A percentile compares a stretch with the other conserved stretches of the same genome.
phyloP scores from a whole-genome alignment of 2,113 vertebrate species.

The Phoxinus phoxinus region DNA sequence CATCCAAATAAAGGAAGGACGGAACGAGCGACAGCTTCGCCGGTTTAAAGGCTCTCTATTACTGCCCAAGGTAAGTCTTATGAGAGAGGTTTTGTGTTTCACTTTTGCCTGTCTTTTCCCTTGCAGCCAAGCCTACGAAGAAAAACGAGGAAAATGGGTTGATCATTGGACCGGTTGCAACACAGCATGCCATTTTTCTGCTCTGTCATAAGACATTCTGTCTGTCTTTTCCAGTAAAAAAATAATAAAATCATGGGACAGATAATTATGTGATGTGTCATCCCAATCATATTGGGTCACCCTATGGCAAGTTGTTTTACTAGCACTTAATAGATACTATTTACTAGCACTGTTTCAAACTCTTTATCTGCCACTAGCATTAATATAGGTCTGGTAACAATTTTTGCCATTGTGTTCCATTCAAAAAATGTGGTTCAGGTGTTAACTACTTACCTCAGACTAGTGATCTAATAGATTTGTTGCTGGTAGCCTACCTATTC shows the following conservation, averaged over 20 bases:
- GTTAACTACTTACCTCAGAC: not conserved
- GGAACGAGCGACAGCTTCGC: slow-evolving; percentile 60
- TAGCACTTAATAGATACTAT: not conserved
- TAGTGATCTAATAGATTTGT: not conserved
- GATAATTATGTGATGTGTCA: slow-evolving; percentile 26
- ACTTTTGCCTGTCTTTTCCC: slow-evolving; percentile 13
- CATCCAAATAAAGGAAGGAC: slow-evolving; percentile 49
- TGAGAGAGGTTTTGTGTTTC: slow-evolving; percentile 46
- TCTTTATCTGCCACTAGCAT: not conserved
- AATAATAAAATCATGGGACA: not conserved
- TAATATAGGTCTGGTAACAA: not conserved
- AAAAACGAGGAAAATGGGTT: not conserved
- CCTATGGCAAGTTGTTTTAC: not conserved
- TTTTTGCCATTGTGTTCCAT: not conserved
- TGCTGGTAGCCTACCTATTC: not conserved
- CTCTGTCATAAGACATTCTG: slow-evolving; percentile 40
- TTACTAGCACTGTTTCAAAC: not conserved
- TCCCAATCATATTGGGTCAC: not conserved
- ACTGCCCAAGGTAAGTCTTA: slow-evolving; percentile 73
- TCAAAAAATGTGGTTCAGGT: not conserved
- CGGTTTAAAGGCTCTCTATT: slow-evolving; percentile 69
- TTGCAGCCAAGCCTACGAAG: slow-evolving; percentile 1
- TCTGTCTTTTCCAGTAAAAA: not conserved
- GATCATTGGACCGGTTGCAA: slow-evolving; percentile 2
- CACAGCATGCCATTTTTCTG: slow-evolving; percentile 37